phyloP scores from a whole-genome alignment of 2,888 invertebrate species.

The Oxyteleia sp. region DNA sequence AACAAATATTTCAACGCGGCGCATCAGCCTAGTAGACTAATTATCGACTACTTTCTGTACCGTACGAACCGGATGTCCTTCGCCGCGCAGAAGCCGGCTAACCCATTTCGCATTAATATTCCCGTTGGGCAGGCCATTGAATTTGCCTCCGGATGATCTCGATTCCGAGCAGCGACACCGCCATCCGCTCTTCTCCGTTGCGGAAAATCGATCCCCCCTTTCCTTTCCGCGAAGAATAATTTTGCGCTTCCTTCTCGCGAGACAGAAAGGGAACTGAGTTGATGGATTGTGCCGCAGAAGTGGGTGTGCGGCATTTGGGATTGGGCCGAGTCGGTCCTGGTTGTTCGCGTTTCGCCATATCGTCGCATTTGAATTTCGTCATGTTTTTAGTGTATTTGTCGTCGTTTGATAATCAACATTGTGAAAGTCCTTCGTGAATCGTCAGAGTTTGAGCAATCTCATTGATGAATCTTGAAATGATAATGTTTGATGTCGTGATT shows the following conservation, averaged over 20 bases:
- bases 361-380: too few species aligned
- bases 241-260: constrained; percentile 57
- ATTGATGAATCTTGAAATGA: too few species aligned
- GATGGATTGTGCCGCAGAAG: constrained; percentile 36
- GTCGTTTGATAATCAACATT: too few species aligned
- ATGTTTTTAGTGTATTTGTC: too few species aligned
- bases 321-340: constrained; percentile 31
- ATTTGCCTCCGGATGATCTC: constrained; percentile 76
- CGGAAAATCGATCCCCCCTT: constrained; percentile 43
- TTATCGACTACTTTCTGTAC: constrained; percentile 64
- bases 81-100: constrained; percentile 75
- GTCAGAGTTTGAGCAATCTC: too few species aligned
- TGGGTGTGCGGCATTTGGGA: constrained; percentile 26
- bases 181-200: constrained; percentile 49
- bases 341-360: too few species aligned
- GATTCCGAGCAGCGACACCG: constrained; percentile 52
- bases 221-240: constrained; percentile 47
- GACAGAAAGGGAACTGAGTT: constrained; percentile 61
- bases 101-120: constrained; percentile 83
- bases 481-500: too few species aligned
- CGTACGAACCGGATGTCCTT: constrained; percentile 81
- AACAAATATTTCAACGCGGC: constrained; percentile 32
- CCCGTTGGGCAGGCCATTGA: constrained; percentile 80
- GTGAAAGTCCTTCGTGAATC: too few species aligned
- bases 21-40: constrained; percentile 52